Base-by-base conservation (phyloP, 2,113 vertebrate species). In the Pogona vitticeps region DNA sequence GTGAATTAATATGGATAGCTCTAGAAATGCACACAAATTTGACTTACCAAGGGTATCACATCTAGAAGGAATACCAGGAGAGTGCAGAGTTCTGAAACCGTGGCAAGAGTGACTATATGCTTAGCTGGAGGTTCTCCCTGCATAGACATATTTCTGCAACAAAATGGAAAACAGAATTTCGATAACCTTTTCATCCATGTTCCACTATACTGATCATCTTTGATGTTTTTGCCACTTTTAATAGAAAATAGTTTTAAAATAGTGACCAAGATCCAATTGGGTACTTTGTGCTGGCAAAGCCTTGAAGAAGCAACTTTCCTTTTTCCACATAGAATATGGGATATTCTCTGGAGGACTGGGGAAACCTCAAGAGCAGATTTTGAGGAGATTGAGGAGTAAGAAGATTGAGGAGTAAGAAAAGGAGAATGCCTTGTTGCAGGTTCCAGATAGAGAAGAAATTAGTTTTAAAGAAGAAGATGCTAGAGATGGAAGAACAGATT, bases 11-110 rank as follows among this genome's bases (percentile, higher is more conserved):
- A 10, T 59, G 56, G 6, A 36, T 23, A 38, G 28, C 18, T 71
- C 56, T 31, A 58, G 15, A 61, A 10, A 72, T n/a, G 42, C 15
- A 46, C 26, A 71, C 20, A 8, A 67, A 21, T 26, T 31, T 73
- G 75, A 84, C 95, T 95, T 95, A 99, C 99, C 98, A 99, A 91
- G 91, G 98, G 98, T 82, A 99, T 97, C 65, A 99, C 98, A 0
- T 99, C 98, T 73, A 99, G 96, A 12, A 99, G 97, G 89, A 99
- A 99, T 68, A 98, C 97, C 1, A 99, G 93, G 38, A 99, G 97
- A 0, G 90, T 96, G 83, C 98, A 98, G 86, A 99, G 97, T 92
- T 99, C 99, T 1, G 97, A 94, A 83, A 98, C 86, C 0, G 97
- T 97, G 0, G 98, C 96, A 72, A 96, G 85, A 72, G 94, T 89